phyloP scores from a whole-genome alignment of 2,113 vertebrate genomes.

The Grammomys surdaster region DNA sequence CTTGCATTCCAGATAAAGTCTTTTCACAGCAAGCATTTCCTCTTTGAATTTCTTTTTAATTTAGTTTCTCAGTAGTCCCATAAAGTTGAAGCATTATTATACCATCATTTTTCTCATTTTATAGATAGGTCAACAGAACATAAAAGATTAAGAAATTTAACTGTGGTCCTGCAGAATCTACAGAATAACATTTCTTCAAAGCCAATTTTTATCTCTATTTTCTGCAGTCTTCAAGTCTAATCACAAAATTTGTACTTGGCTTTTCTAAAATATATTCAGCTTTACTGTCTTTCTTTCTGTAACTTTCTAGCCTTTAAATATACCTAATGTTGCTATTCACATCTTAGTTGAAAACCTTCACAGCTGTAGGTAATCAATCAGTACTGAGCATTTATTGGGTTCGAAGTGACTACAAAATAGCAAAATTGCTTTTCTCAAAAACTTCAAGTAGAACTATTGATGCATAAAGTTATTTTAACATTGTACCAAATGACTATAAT shows the following conservation, averaged over 20 bases:
- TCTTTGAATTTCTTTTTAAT: constrained; percentile 51
- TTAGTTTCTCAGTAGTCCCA: constrained; percentile 44
- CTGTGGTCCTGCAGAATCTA: background rate
- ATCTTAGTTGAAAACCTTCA: constrained; percentile 22
- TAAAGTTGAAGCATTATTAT: constrained; percentile 24
- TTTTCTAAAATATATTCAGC: constrained; percentile 1
- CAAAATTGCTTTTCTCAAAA: constrained; percentile 31
- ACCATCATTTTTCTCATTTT: constrained; percentile 52
- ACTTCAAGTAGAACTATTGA: constrained; percentile 29
- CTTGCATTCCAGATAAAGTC: background rate
- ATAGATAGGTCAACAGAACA: constrained; percentile 17
- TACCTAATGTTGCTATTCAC: background rate
- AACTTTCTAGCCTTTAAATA: constrained; percentile 35
- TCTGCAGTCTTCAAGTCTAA: background rate
- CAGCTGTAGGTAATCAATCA: constrained; percentile 20
- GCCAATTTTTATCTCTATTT: background rate
- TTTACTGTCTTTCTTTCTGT: background rate
- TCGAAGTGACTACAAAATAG: constrained; percentile 31
- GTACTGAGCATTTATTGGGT: constrained; percentile 34
- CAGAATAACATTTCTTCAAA: background rate
- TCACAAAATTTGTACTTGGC: constrained; percentile 3
- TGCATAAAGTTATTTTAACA: background rate
- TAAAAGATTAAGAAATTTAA: constrained; percentile 11
- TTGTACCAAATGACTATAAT: background rate
- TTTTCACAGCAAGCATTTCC: constrained; percentile 26